Percentiles rank a stretch among this genome's conserved stretches.
Conservation (phyloP, 2,797 vertebrate genomes). For the Brotogeris chrysoptera region DNA sequence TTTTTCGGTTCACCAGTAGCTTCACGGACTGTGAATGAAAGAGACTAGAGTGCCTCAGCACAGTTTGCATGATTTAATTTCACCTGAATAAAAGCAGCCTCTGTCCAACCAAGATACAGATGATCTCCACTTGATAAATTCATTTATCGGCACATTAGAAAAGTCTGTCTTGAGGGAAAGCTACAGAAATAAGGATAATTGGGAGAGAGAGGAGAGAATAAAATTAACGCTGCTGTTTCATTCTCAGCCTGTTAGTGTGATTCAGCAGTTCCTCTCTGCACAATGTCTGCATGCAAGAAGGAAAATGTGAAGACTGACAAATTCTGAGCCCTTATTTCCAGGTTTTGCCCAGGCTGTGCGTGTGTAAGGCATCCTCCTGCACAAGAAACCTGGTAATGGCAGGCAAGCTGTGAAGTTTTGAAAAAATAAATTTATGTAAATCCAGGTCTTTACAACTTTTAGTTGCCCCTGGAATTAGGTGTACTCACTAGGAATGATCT, state of each 20-base stretch:
- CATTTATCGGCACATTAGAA: background rate
- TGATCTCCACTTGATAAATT: background rate
- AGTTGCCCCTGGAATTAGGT: background rate
- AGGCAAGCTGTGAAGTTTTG: background rate
- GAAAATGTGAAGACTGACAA: background rate
- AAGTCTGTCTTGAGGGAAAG: background rate
- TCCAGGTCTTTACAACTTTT: fast-evolving
- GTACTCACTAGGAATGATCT: background rate
- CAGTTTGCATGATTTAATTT: background rate
- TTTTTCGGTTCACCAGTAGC: background rate
- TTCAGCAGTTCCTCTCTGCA: background rate
- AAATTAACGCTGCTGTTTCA: background rate
- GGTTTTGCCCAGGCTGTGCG: background rate
- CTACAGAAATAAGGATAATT: background rate
- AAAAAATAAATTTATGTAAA: background rate
- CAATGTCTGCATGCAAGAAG: background rate
- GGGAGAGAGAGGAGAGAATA: background rate
- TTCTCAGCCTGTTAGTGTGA: background rate
- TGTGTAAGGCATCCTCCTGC: background rate
- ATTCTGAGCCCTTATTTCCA: background rate
- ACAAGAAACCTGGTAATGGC: background rate
- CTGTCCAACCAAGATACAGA: background rate
- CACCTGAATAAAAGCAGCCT: background rate
- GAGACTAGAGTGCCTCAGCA: background rate
- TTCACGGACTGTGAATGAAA: background rate